Conservation (phyloP, 64 coral and sea anemone species). For the Stylophora pistillata region DNA sequence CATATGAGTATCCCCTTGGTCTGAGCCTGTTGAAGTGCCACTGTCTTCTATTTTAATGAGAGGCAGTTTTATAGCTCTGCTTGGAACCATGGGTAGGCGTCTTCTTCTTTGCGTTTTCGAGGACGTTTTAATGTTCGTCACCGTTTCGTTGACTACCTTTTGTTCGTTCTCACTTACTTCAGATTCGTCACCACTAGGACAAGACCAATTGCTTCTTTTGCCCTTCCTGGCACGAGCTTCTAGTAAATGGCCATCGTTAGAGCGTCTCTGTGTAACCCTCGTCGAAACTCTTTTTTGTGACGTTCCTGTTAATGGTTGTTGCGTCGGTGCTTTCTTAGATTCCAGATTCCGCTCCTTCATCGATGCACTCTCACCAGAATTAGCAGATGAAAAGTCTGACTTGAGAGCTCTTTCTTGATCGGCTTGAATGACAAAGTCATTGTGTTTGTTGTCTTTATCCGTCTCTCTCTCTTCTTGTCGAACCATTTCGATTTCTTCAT, state of each 20-base stretch:
- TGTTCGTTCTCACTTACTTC: slow-evolving; percentile 14
- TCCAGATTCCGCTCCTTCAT: not conserved
- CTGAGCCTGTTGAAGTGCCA: not conserved
- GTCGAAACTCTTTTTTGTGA: not conserved
- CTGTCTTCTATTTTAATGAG: slow-evolving; percentile 45
- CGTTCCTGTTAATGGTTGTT: not conserved
- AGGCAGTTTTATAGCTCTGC: slow-evolving; percentile 20
- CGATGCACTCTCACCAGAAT: not conserved
- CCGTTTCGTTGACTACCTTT: not conserved
- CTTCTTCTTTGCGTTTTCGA: not conserved
- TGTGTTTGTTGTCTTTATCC: not conserved
- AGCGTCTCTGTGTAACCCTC: not conserved
- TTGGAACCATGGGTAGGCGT: slow-evolving; percentile 2
- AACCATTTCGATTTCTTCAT: not conserved
- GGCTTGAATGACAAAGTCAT: not conserved
- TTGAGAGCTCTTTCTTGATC: not conserved
- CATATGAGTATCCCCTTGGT: not conserved
- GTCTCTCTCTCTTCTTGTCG: not conserved
- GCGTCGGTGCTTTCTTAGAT: not conserved
- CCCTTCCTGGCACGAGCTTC: not conserved
- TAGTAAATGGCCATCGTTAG: slow-evolving; percentile 3
- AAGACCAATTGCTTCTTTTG: not conserved
- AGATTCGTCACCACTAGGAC: slow-evolving; percentile 13
- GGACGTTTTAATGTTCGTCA: not conserved
- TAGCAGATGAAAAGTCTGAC: not conserved